Evolutionary conservation across 2,113 vertebrate genomes (phyloP).

Genomic region (Aegotheles bennettii): DNA sequence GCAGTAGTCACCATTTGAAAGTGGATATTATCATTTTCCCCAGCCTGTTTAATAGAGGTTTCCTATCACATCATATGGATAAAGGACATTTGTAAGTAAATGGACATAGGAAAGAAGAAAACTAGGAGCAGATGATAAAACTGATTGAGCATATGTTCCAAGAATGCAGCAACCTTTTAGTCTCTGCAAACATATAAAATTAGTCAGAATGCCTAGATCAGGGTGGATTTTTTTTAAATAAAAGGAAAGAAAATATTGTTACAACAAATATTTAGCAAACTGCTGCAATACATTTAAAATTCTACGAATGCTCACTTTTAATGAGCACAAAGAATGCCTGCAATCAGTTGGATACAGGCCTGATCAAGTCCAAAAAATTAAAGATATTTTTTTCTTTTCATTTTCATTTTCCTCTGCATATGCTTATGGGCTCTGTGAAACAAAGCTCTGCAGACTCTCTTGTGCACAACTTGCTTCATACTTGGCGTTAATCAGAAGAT

Average conservation of each 20-base stretch:
- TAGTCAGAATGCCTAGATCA: background rate
- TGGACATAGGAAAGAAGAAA: background rate
- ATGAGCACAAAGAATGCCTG: background rate
- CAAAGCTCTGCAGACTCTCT: background rate
- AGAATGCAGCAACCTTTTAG: background rate
- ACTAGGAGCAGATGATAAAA: background rate
- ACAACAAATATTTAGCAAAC: slow-evolving; percentile 25
- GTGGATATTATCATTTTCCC: background rate
- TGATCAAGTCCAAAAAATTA: slow-evolving; percentile 13
- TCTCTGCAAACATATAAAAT: background rate
- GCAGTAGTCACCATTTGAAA: background rate
- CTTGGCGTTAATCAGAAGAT: slow-evolving; percentile 13
- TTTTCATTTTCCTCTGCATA: background rate
- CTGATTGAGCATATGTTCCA: background rate
- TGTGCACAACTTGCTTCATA: background rate
- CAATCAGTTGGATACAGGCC: background rate
- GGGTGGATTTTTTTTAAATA: background rate
- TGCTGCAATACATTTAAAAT: background rate
- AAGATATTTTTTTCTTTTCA: background rate
- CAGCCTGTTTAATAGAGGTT: background rate
- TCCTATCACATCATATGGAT: background rate
- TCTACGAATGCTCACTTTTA: slow-evolving; percentile 14
- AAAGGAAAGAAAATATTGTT: background rate
- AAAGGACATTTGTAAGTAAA: background rate
- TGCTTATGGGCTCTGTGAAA: background rate